A percentile compares a stretch with the other conserved stretches of the same genome.
These are phyloP conservation scores for Coremacera marginata DNA, from an alignment of 2,888 invertebrate genomes.

Conservation along the genomic window DNA sequence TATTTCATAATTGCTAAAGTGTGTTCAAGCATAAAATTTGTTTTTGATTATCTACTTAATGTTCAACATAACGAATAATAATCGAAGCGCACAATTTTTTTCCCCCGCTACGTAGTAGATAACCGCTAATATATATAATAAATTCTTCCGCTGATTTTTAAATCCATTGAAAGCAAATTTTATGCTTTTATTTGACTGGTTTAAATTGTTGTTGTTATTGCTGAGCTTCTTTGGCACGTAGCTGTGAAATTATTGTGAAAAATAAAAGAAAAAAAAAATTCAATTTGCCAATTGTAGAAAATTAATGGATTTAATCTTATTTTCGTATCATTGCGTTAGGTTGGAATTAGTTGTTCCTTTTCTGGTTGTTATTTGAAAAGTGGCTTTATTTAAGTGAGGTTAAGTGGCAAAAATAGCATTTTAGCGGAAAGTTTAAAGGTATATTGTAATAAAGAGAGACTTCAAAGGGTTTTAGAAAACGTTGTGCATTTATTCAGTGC, in stretches of 20 bases:
- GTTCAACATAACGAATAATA: background rate
- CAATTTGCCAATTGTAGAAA: slow-evolving; percentile 30
- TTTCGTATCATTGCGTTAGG: background rate
- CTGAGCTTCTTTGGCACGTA: slow-evolving; percentile 14
- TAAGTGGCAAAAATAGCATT: slow-evolving; percentile 4
- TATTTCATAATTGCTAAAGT: background rate
- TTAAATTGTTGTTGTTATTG: background rate
- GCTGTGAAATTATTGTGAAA: background rate
- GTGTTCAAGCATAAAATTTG: slow-evolving; percentile 7
- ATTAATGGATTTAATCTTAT: slow-evolving; percentile 29
- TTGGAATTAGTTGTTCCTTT: slow-evolving; percentile 4
- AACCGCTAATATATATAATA: background rate
- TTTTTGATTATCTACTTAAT: background rate
- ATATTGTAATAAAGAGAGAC: too few species aligned
- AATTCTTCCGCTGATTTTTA: background rate
- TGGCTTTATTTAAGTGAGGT: background rate
- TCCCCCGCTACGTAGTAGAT: background rate
- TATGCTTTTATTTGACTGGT: background rate
- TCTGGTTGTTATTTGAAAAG: background rate
- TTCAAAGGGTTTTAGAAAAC: too few species aligned
- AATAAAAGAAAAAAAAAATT: slow-evolving; percentile 15
- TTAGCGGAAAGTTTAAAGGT: too few species aligned
- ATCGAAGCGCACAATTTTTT: background rate
- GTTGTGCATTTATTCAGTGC: too few species aligned
- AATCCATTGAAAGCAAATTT: background rate